Base-by-base conservation (phyloP, 2,797 vertebrate genomes). In the Ara ararauna region DNA sequence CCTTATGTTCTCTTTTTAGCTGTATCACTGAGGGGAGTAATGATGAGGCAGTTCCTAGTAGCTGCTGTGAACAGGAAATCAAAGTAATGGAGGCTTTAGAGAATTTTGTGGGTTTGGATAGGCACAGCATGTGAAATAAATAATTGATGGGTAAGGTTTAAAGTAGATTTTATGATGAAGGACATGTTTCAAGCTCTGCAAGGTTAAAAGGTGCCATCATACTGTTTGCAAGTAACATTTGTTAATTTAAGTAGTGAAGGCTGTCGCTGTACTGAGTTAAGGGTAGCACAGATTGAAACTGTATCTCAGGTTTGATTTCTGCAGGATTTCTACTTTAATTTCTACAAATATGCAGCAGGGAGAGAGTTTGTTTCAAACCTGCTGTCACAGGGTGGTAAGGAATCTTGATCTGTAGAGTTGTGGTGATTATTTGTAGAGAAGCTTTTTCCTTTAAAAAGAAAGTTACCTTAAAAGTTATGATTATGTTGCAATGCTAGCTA, bases 261-360 rank as follows among this genome's bases (percentile, higher is more conserved):
- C 47, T 87, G 34, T 85, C 26, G 19, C 44, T 83, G 9, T 45
- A 42, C 29, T 45, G 32, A 42, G 13, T 36, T 83, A n/a, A 68
- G 47, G 22, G 24, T 40, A 82, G 7, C 29, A 82, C 30, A 82
- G 24, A 64, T 85, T 74, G 70, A 85, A 86, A 32, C 38, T 73
- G 0, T 62, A 23, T 61, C 40, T 81, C 51, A 34, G 10, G 4
- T 93, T 66, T 75, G 30, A 80, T 80, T 85, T 77, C 61, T 73
- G n/a, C 34, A 50, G 22, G n/a, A 53, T 70, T 94, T 90, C 75
- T 91, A 3, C 78, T 96, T 94, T 90, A 87, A 40, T 44, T 84
- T 83, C 19, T 61, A 11, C 5, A 10, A 13, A 48, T 84, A 42
- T 23, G 19, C 62, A 86, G 4, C 0, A 3, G 21, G 16, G 18